Evolutionary conservation across 2,888 invertebrate genomes (phyloP).

Genomic region (Nemotelus nigrinus): DNA sequence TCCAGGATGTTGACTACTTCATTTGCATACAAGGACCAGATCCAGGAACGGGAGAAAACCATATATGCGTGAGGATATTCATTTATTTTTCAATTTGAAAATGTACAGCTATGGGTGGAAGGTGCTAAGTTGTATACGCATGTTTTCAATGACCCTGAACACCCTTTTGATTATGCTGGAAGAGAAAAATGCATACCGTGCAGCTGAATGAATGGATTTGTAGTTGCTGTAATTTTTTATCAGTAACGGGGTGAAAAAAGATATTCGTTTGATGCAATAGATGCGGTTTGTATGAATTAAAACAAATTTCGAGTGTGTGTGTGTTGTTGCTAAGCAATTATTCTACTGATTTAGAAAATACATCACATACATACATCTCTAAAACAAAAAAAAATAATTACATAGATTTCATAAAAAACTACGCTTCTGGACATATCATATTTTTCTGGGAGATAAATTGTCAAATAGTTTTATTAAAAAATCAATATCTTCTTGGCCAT

Average conservation of each 20-base stretch:
- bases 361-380: not conserved
- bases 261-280: not conserved
- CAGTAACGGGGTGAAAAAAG: not conserved
- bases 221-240: slow-evolving; percentile 11
- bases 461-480: no score
- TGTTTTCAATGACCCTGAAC: slow-evolving; percentile 46
- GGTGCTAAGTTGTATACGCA: slow-evolving; percentile 44
- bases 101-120: slow-evolving; percentile 12
- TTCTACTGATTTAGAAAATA: no score
- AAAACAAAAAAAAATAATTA: not conserved
- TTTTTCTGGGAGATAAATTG: not conserved
- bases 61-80: slow-evolving; percentile 20
- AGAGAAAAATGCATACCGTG: slow-evolving; percentile 12
- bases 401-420: not conserved
- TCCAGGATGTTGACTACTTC: slow-evolving; percentile 28
- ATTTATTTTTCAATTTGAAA: slow-evolving; percentile 39
- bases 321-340: no score
- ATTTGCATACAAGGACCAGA: slow-evolving; percentile 37
- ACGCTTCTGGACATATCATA: not conserved
- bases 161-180: slow-evolving; percentile 25
- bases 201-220: slow-evolving; percentile 14
- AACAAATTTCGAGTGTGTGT: not conserved
- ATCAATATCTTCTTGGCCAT: no score
- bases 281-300: not conserved
- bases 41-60: slow-evolving; percentile 1